These are phyloP conservation scores for Dioctria linearis DNA, from an alignment of 2,888 invertebrate species.

Conservation along the genomic window DNA sequence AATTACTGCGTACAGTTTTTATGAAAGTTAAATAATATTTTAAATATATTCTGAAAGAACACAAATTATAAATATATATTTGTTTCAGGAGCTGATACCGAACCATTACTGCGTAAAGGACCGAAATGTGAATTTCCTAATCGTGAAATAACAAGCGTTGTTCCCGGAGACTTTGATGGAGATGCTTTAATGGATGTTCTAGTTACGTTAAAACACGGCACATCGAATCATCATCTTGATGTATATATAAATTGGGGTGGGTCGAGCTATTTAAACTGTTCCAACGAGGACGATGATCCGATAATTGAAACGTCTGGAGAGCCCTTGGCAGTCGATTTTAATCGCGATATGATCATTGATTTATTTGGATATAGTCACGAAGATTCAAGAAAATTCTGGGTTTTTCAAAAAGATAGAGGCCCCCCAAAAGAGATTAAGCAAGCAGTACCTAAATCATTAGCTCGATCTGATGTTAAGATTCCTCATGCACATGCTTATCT, in stretches of 20 bases:
- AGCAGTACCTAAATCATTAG: conserved; percentile 63
- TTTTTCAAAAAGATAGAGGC: conserved; percentile 75
- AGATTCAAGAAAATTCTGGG: conserved; percentile 79
- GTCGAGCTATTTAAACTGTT: conserved; percentile 77
- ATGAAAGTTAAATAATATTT: background rate
- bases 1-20: background rate
- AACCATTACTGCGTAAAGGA: conserved; percentile 69
- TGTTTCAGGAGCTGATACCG: conserved; percentile 76
- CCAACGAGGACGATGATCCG: conserved; percentile 64
- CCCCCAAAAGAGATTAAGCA: conserved; percentile 62
- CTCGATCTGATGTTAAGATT: conserved; percentile 66
- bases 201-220: conserved; percentile 74
- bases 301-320: conserved; percentile 77
- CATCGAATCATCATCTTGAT: conserved; percentile 70
- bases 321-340: conserved; percentile 87
- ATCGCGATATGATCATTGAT: conserved; percentile 94
- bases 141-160: conserved; percentile 81
- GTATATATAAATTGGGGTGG: conserved; percentile 86
- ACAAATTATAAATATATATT: background rate
- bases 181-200: conserved; percentile 95
- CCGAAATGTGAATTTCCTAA: conserved; percentile 78
- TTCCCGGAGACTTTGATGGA: conserved; percentile 96
- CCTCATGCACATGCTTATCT: conserved; percentile 94
- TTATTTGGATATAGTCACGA: conserved; percentile 82
- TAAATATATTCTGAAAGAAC: background rate